Evolutionary conservation across 2,797 vertebrate genomes (phyloP), one percentile per base, ranked within the genome.

Genomic region (Microtus californicus): DNA sequence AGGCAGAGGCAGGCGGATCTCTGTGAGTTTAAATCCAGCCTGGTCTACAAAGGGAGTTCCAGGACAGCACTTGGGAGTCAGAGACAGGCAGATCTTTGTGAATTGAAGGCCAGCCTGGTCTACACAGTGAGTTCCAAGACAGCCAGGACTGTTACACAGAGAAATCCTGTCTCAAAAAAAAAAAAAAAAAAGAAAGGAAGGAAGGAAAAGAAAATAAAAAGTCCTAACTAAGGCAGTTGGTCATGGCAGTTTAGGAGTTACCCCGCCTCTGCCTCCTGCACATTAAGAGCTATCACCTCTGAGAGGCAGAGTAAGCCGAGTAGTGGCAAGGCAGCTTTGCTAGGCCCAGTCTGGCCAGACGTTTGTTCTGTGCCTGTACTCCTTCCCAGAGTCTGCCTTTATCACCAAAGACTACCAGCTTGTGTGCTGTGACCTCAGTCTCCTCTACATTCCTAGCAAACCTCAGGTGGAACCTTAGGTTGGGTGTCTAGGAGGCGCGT

Each of bases 261-360:
- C 27, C 91, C n/a, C 37, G 71, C 37, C 54, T 56, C 56, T 27
- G 25, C 56, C 12, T 37, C 56, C 14, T 43, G 45, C 31, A 8
- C 51, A 17, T 29, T 45, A 10, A 61, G 69, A 87, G 25, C 45
- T 34, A 5, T 78, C 8, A 43, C 82, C 79, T 77, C 90, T 27
- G 31, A 81, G 90, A 81, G 12, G 21, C 48, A 29, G 45, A 54
- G 73, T 56, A 80, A 87, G 40, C 31, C 19, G 31, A 31, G 31
- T 61, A 85, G 19, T 23, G 10, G 37, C 61, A 85, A 67, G 59
- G 31, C 61, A n/a, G 82, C 43, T 85, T 34, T 23, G 40, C 31
- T 25, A 25, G 56, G 54, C 14, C 4, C n/a, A 0, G 1, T 5
- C 0, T 19, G 0, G 14, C 45, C 59, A 31, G 37, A 43, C 6